Evolutionary conservation across 92 coral and sea anemone genomes (phyloP).

Genomic region (Palythoa heliodiscus): DNA sequence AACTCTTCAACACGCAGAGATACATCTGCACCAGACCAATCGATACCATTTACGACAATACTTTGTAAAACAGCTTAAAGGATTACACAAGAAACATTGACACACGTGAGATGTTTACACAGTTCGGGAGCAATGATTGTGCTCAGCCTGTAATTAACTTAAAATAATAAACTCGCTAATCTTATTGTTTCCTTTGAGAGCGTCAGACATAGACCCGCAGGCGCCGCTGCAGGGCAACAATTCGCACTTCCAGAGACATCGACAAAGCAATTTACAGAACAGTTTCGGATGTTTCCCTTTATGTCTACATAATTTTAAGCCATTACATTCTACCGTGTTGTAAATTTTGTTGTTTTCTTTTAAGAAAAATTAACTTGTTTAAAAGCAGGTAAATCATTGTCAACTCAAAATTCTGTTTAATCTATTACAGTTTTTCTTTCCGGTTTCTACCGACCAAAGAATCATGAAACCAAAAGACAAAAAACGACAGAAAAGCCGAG

Average conservation of each 20-base stretch:
- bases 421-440: neutral
- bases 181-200: slow-evolving; percentile 68
- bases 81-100: slow-evolving; percentile 50
- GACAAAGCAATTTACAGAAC: slow-evolving; percentile 41
- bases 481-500: neutral
- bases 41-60: neutral
- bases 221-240: slow-evolving; percentile 62
- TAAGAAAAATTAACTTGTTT: neutral
- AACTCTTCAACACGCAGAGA: neutral
- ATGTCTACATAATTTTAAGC: neutral
- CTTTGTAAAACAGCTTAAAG: slow-evolving; percentile 54
- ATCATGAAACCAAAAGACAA: neutral
- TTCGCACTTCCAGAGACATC: slow-evolving; percentile 66
- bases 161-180: slow-evolving; percentile 57
- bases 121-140: slow-evolving; percentile 30
- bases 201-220: slow-evolving; percentile 65
- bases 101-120: slow-evolving; percentile 29
- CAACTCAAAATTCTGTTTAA: too few relatives aligned
- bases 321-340: neutral
- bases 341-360: too few relatives aligned
- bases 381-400: too few relatives aligned
- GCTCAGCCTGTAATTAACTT: slow-evolving; percentile 49
- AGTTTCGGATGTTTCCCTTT: neutral
- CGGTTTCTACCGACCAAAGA: neutral
- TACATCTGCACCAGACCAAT: neutral